Evolutionary conservation across 2,888 invertebrate genomes (phyloP), one percentile per base, ranked within the genome.

Genomic region (Maniola hyperantus): DNA sequence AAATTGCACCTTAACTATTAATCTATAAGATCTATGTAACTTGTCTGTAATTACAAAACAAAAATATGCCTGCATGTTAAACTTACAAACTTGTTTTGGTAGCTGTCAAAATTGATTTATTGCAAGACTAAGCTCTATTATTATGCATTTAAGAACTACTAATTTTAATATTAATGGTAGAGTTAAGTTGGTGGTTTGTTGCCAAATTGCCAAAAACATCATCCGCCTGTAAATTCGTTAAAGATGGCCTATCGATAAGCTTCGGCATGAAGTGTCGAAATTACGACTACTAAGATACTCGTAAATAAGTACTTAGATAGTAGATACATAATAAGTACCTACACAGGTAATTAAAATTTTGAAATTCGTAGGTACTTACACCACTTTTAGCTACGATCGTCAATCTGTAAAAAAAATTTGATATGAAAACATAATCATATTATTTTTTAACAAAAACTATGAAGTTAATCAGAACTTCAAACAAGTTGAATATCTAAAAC

Each of bases 231-330:
- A 76, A 79, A 79, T 77, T 76, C 69, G 75, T 74, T 76, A 74
- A 78, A 82, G 86, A 85, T 85, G 84, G 77, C 83, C 83, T 81
- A 83, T 72, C 66, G 84, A 83, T 85, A 83, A 80, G 72, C 42
- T 39, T 33, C 26, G 15, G 39, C 61, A 63, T 50, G 53, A 51
- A 53, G 42, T 66, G 59, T 48, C 39, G 68, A 63, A 68, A 68
- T 42, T 10, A 34, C n/a, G 58, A 58, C 59, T 42, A n/a, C 50
- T 50, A 2, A 48, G 26, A 26, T 57, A 57, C 11, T 6, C 18
- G 8, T 4, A 15, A 33, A 34, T 53, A 55, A 18, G 18, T 57
- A n/a, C n/a, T n/a, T n/a, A 57, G 18, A 11, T 11, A 57, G 6
- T 6, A 10, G 39, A 10, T 50, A 5, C 1, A n/a, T 33, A 6